Base-by-base conservation (phyloP, 2,888 invertebrate species). In the Lamproptera curius region DNA sequence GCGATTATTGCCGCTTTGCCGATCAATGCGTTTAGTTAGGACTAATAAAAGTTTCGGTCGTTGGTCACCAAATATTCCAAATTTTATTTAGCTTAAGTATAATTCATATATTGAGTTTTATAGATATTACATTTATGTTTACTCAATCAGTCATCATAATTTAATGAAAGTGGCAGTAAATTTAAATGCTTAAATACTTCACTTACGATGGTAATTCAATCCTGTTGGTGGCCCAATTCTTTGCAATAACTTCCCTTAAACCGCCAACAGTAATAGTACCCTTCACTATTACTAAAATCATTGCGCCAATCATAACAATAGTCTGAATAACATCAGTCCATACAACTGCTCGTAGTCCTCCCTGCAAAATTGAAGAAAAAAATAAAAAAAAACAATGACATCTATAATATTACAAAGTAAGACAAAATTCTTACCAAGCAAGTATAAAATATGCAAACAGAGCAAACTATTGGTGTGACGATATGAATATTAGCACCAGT, bases 361-460 rank as follows among this genome's bases (percentile, higher is more conserved):
- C 92, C 92, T 92, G 45, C 46, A 67, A 67, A 31, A 35, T 31
- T 11, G 6, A 31, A 31, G 13, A 2, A 31, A 31, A 10, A 3
- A 31, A n/a, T 11, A 9, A 17, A 33, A 23, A 31, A 31, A 10
- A 3, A 31, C 5, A 3, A 9, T 15, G 26, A 23, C 2, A 9
- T n/a, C 6, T 20, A 26, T 49, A n/a, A 33, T n/a, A 38, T 5
- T 11, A 31, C 31, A 45, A 28, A 31, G 10, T 40, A 31, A 17
- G 11, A 16, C 11, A 31, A 10, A 10, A 33, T 16, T 31, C 91
- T 86, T 78, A 93, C 93, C 76, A 94, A 88, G 50, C 92, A 91
- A 0, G 95, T 95, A 65, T 95, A 94, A 70, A 94, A 93, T 64
- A 94, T 95, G 68, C 94, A 94, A 16, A 95, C 92, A 11, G 91